phyloP scores from a whole-genome alignment of 2,797 vertebrate species.

The Pipistrellus pipistrellus region DNA sequence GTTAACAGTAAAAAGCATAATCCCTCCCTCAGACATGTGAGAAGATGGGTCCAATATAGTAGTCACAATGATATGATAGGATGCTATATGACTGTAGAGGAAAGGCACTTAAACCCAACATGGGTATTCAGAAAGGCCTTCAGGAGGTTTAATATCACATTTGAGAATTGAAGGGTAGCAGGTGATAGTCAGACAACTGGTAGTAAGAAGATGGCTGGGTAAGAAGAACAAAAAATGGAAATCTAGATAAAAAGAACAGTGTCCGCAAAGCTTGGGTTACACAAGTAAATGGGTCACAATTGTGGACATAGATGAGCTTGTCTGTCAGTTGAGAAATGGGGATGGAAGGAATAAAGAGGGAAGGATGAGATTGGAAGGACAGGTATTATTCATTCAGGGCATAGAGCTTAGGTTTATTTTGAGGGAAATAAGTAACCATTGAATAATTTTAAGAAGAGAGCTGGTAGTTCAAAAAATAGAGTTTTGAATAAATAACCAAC shows the following conservation, averaged over 20 bases:
- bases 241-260: neutral
- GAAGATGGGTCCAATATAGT: neutral
- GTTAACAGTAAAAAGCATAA: neutral
- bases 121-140: neutral
- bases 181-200: neutral
- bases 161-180: neutral
- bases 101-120: neutral
- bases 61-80: neutral
- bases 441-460: conserved; percentile 2
- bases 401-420: neutral
- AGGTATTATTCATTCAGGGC: neutral
- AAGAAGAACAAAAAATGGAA: neutral
- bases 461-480: neutral
- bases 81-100: neutral
- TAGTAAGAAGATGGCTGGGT: neutral
- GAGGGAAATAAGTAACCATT: neutral
- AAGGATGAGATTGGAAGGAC: neutral
- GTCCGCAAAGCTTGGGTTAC: neutral
- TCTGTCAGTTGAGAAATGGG: neutral
- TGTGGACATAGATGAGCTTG: neutral
- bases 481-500: conserved; percentile 24
- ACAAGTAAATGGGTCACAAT: neutral
- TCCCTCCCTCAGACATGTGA: neutral
- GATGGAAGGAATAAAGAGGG: too few relatives aligned
- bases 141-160: neutral